Conservation (phyloP, 2,888 invertebrate species). For the Ligdia adustata region DNA sequence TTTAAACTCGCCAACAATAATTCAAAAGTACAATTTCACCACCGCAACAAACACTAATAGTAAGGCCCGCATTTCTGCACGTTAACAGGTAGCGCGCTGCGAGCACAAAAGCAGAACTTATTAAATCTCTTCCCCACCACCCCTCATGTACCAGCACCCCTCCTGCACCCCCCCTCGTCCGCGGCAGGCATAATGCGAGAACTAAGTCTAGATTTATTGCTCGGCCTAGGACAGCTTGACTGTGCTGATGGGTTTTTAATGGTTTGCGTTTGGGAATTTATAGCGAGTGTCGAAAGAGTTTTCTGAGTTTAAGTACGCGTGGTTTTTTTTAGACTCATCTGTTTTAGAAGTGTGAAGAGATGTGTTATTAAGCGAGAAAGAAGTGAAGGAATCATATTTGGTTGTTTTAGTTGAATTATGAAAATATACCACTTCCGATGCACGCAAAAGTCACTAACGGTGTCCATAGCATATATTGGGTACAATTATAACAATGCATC, state of each 20-base stretch:
- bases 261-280: not conserved
- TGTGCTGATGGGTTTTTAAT: not conserved
- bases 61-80: constrained; percentile 4
- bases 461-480: too few relatives aligned
- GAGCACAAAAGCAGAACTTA: constrained; percentile 21
- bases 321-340: too few relatives aligned
- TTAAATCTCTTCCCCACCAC: constrained; percentile 11
- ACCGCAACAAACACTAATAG: constrained; percentile 1
- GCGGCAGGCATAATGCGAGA: constrained; percentile 19
- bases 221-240: constrained; percentile 12
- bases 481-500: too few relatives aligned
- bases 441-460: too few relatives aligned
- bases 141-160: not conserved
- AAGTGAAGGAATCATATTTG: too few relatives aligned
- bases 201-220: constrained; percentile 30
- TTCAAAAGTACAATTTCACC: not conserved
- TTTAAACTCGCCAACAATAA: not conserved
- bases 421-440: too few relatives aligned
- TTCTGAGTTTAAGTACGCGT: too few relatives aligned
- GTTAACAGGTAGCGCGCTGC: constrained; percentile 12
- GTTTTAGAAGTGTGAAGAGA: too few relatives aligned
- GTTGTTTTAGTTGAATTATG: too few relatives aligned
- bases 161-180: not conserved
- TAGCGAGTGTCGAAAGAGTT: not conserved
- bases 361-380: too few relatives aligned